phyloP scores from a whole-genome alignment of 53 echinoderm and acorn worm genomes.

The Holothuria scabra region DNA sequence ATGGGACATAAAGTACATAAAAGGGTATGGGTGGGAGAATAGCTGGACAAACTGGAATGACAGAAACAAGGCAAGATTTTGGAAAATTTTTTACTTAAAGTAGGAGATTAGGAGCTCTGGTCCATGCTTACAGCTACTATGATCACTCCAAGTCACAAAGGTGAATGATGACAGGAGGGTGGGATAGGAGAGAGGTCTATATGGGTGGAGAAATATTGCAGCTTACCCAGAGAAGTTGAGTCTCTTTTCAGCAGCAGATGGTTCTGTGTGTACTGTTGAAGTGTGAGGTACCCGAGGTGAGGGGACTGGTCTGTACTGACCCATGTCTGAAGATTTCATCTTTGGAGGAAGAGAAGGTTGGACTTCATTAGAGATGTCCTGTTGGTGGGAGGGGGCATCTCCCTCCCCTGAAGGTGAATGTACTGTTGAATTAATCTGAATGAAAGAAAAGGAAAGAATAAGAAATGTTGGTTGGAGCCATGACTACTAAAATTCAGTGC shows the following conservation, averaged over 20 bases:
- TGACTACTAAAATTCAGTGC: no score
- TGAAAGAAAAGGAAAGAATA: background rate
- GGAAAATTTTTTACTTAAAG: no score
- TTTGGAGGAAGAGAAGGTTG: slow-evolving; percentile 34
- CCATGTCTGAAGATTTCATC: slow-evolving; percentile 1
- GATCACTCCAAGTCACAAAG: no score
- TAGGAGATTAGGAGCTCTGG: no score
- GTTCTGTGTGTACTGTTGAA: background rate
- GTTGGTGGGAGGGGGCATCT: background rate
- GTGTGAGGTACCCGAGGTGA: background rate
- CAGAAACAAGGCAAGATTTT: no score
- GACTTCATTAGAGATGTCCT: background rate
- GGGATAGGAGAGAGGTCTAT: no score
- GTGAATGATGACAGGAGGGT: no score
- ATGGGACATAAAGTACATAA: no score
- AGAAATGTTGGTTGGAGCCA: background rate
- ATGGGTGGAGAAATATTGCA: no score
- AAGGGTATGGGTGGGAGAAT: no score
- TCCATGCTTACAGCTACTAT: no score
- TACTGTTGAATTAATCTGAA: slow-evolving; percentile 45
- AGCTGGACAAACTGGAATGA: no score
- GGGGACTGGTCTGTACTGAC: slow-evolving; percentile 9
- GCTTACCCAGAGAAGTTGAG: slow-evolving; percentile 25
- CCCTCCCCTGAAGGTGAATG: slow-evolving; percentile 16
- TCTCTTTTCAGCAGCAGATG: slow-evolving; percentile 6